A percentile compares a stretch with the other conserved stretches of the same genome.
Conservation (phyloP, 2,797 vertebrate genomes). For the Lepus townsendii region DNA sequence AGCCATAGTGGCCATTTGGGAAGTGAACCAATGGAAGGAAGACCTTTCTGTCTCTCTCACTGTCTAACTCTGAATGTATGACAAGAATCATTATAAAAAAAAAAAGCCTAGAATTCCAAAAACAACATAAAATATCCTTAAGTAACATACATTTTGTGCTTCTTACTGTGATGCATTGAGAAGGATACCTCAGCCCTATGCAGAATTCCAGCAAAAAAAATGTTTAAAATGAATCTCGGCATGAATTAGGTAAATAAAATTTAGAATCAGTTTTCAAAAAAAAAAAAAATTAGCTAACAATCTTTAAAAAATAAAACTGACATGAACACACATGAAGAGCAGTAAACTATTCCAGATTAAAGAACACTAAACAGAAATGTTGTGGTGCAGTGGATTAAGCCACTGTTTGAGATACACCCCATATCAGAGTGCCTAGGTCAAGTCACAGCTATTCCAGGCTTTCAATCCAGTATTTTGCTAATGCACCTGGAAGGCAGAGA, state of each 20-base stretch:
- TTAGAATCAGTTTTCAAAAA: neutral
- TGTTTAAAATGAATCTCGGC: neutral
- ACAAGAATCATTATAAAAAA: no score
- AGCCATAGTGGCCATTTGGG: no score
- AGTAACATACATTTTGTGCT: neutral
- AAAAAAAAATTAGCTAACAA: neutral
- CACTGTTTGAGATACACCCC: no score
- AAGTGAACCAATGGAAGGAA: no score
- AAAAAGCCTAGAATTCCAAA: slow-evolving; percentile 29
- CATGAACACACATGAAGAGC: neutral
- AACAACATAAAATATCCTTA: slow-evolving; percentile 37
- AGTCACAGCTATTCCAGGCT: no score
- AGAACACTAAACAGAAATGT: neutral
- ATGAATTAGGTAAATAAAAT: slow-evolving; percentile 31
- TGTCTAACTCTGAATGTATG: no score
- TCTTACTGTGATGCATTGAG: neutral
- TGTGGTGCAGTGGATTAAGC: no score
- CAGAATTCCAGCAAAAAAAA: neutral
- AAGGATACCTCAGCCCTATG: neutral
- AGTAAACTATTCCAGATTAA: slow-evolving; percentile 29
- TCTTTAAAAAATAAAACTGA: slow-evolving; percentile 7
- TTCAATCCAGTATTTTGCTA: no score
- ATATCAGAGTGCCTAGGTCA: no score
- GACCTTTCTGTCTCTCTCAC: no score
- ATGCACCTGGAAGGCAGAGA: no score